These are phyloP conservation scores for Callyntrura guangdongensis DNA, from an alignment of 2,888 invertebrate genomes.

Conservation along the genomic window DNA sequence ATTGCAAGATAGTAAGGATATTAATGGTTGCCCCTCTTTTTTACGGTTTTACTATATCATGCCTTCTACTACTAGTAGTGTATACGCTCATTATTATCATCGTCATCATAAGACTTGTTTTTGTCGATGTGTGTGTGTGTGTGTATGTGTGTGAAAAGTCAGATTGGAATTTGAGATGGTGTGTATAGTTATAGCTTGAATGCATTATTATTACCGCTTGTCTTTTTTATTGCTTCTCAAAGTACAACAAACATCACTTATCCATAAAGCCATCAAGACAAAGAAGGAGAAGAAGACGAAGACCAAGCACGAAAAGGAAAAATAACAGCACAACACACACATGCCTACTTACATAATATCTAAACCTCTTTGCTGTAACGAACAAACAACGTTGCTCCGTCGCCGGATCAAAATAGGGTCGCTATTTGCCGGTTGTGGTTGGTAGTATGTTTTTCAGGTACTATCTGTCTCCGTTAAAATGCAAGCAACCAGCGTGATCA, in stretches of 20 bases:
- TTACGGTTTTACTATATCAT: slow-evolving; percentile 27
- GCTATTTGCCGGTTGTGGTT: neutral
- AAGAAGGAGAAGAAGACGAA: slow-evolving; percentile 16
- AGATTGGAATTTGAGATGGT: slow-evolving; percentile 78
- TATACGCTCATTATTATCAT: slow-evolving; percentile 42
- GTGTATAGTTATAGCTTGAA: slow-evolving; percentile 73
- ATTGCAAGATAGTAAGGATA: slow-evolving; percentile 20
- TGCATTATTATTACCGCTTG: slow-evolving; percentile 73
- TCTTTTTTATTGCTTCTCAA: slow-evolving; percentile 57
- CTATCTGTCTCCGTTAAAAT: neutral
- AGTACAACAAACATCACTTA: slow-evolving; percentile 76
- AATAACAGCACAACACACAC: slow-evolving; percentile 60
- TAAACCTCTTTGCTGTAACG: neutral
- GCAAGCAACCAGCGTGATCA: slow-evolving; percentile 7
- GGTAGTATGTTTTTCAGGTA: neutral
- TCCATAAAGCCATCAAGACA: slow-evolving; percentile 73
- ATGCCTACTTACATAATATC: neutral
- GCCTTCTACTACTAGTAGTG: neutral
- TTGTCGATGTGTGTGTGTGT: slow-evolving; percentile 26
- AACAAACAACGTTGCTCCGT: slow-evolving; percentile 1
- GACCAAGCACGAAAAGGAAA: slow-evolving; percentile 71
- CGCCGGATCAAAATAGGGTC: slow-evolving; percentile 63
- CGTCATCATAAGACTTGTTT: slow-evolving; percentile 66
- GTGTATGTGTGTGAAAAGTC: slow-evolving; percentile 69
- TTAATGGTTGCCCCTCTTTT: slow-evolving; percentile 50